A percentile compares a stretch with the other conserved stretches of the same genome.
phyloP scores from a whole-genome alignment of 1,140 invertebrate species.

The Lasaia peninsularis region DNA sequence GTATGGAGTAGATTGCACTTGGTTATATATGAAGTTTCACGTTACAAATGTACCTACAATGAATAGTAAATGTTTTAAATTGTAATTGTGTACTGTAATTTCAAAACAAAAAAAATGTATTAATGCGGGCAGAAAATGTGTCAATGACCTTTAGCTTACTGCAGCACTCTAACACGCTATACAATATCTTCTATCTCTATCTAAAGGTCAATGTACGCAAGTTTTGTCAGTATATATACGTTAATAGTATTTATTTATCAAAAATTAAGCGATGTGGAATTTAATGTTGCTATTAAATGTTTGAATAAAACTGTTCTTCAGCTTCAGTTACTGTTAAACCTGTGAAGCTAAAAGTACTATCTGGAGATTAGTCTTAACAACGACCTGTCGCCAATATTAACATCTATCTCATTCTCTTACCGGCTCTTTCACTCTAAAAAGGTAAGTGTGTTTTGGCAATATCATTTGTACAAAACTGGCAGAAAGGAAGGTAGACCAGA shows the following conservation, averaged over 20 bases:
- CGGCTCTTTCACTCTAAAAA: too few species aligned
- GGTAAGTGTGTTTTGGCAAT: too few species aligned
- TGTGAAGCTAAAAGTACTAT: too few species aligned
- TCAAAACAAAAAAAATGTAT: not conserved
- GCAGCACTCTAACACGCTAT: not conserved
- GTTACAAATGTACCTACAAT: slow-evolving; percentile 46
- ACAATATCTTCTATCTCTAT: not conserved
- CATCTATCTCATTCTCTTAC: too few species aligned
- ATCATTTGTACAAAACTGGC: too few species aligned
- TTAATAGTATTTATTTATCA: not conserved
- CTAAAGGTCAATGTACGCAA: not conserved
- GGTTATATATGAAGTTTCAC: slow-evolving; percentile 51
- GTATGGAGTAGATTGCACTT: slow-evolving; percentile 64
- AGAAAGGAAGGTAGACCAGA: too few species aligned
- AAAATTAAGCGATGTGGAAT: slow-evolving; percentile 26
- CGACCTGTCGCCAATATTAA: too few species aligned
- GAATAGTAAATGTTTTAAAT: slow-evolving; percentile 60
- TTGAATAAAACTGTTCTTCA: slow-evolving; percentile 33
- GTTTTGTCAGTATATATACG: not conserved
- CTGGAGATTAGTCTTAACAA: too few species aligned
- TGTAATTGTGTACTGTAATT: slow-evolving; percentile 55
- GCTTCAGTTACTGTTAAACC: slow-evolving; percentile 21
- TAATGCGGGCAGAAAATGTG: not conserved
- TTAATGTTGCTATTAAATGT: slow-evolving; percentile 31
- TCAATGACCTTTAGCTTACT: not conserved